Evolutionary conservation across 2,888 invertebrate species (phyloP), one percentile per base, ranked within the genome.

Genomic region (Desoria tigrina): DNA sequence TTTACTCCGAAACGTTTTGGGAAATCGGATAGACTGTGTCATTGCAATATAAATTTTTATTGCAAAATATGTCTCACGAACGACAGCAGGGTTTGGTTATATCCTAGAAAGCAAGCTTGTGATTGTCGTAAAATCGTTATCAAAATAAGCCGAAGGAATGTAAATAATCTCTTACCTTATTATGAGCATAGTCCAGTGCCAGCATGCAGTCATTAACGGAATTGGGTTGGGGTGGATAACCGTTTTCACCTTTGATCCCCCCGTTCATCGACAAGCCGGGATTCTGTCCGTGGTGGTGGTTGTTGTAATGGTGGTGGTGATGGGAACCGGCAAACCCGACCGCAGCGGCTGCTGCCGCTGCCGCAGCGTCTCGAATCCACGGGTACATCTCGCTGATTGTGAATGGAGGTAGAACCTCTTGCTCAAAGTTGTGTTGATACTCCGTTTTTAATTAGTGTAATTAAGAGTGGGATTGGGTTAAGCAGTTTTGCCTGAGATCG

Each of bases 101-200:
- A n/a, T n/a, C n/a, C n/a, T 11, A 39, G 39, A 39, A 39, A 39
- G 39, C 39, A 39, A 39, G 9, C 39, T 9, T 39, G 16, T 11
- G 16, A 39, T 39, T 11, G 16, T 39, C 9, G 39, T 39, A 39
- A 39, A 39, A 39, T n/a, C n/a, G n/a, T n/a, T n/a, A n/a, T n/a
- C n/a, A n/a, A n/a, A n/a, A 39, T 9, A 42, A 24, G 24, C 11
- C 54, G 24, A 11, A 26, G 24, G 11, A 27, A 21, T 42, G 51
- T 14, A 24, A 39, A 53, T 23, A 2, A 50, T 32, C 28, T 55
- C 83, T 79, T 79, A 87, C 87, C 85, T 87, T 87, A 80, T 85
- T 85, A 0, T 86, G 84, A 0, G 85, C 85, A 79, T 87, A 87
- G 80, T 87, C 87, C 71, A 87, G 82, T 53, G 86, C 86, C 76